Base-by-base conservation (phyloP, 1,140 invertebrate species). In the Lysiphlebus fabarum region DNA sequence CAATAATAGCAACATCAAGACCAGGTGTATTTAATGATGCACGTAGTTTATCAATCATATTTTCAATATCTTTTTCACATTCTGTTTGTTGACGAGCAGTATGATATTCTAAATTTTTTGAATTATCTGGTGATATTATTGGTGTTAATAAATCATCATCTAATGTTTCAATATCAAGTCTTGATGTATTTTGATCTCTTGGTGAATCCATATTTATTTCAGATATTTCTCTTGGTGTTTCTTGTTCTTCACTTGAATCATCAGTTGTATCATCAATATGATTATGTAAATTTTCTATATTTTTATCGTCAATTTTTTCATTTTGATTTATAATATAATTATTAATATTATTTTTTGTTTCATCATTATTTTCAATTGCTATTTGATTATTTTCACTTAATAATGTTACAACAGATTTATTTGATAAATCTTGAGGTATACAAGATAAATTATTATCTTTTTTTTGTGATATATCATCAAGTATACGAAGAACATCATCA, bases 41-140 rank as follows among this genome's bases (percentile, higher is more conserved):
- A 75, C 72, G 71, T 37, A 80, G 65, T 56, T 80, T 77, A 17
- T 77, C 69, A 14, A 80, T 79, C 74, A 77, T 78, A 6, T 71
- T 63, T 57, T 74, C 69, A 34, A 80, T 75, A 44, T 79, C 76
- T 26, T 76, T 77, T 48, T 80, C 78, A 0, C 76, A 72, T 6
- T 69, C 70, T 1, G 69, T 59, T 48, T 71, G 66, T 11, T 70
- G 63, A 1, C 68, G 58, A 0, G 65, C 48, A 3, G 70, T 61
- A 36, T 70, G 68, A 45, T 70, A 73, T 17, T 74, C 71, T 60
- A 63, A n/a, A 53, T 38, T 9, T 6, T 59, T 56, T 9, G 53
- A 51, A 42, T 53, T 34, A 1, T 26, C 47, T 12, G 17, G 36
- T n/a, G 2, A 36, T 38, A 42, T 42, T 37, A n/a, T 51, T 56